Percentiles rank a stretch among this genome's conserved stretches.
Evolutionary conservation across 1,140 invertebrate species (phyloP).

Genomic region (Eriosoma lanigerum): DNA sequence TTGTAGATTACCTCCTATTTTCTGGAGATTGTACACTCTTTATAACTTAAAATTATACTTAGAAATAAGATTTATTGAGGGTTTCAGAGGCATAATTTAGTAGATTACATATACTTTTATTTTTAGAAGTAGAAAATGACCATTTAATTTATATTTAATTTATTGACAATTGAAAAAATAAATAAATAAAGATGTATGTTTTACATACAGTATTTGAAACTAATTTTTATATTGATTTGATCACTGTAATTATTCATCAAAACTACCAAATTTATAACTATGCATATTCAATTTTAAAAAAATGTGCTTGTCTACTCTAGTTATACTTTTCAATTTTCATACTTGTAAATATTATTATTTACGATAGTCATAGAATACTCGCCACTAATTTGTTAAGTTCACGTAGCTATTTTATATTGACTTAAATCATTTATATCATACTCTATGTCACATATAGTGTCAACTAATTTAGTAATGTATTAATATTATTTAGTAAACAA

Average conservation of each 20-base stretch:
- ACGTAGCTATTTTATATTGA: neutral
- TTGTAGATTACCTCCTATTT: slow-evolving; percentile 30
- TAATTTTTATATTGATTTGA: neutral
- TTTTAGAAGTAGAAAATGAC: too few species aligned
- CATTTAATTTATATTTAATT: too few species aligned
- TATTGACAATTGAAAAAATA: neutral
- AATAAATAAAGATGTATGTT: neutral
- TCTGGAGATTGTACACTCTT: slow-evolving; percentile 14
- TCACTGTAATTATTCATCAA: neutral
- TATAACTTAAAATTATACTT: slow-evolving; percentile 31
- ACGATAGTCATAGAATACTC: too few species aligned
- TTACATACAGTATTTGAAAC: neutral
- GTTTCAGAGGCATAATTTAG: slow-evolving; percentile 42
- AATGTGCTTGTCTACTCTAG: neutral
- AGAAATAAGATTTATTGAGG: slow-evolving; percentile 39
- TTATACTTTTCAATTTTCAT: too few species aligned
- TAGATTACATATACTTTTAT: slow-evolving; percentile 15
- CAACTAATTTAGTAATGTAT: neutral
- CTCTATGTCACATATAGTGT: neutral
- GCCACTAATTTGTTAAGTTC: too few species aligned
- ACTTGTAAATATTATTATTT: too few species aligned
- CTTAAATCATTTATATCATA: neutral
- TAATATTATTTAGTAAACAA: neutral
- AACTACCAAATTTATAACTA: neutral
- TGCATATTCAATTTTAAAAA: neutral